A percentile compares a stretch with the other conserved stretches of the same genome.
These are phyloP conservation scores for Caradrina clavipalpis DNA, from an alignment of 2,888 invertebrate species.

Conservation along the genomic window DNA sequence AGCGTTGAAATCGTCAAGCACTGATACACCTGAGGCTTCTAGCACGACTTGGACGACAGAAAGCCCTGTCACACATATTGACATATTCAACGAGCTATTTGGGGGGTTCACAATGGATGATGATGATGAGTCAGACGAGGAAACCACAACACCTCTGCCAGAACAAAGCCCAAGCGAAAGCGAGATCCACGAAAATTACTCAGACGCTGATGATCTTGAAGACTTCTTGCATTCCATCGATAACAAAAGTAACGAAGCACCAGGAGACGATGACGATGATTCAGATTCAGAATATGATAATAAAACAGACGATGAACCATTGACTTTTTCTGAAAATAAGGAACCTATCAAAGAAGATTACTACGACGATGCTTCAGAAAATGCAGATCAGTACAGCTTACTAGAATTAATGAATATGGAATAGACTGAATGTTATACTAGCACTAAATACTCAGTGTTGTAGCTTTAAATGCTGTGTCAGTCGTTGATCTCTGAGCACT, in stretches of 20 bases:
- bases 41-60: constrained; percentile 67
- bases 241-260: constrained; percentile 68
- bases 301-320: not conserved
- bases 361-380: constrained; percentile 70
- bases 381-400: constrained; percentile 77
- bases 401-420: constrained; percentile 87
- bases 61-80: constrained; percentile 66
- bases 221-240: constrained; percentile 80
- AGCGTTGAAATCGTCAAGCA: constrained; percentile 48
- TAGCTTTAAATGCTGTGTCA: constrained; percentile 69
- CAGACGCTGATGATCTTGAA: constrained; percentile 80
- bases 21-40: constrained; percentile 44
- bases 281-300: not conserved
- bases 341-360: constrained; percentile 68
- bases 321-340: not conserved
- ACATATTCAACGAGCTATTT: constrained; percentile 80
- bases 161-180: constrained; percentile 74
- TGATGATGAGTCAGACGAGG: constrained; percentile 58
- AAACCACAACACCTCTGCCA: constrained; percentile 41
- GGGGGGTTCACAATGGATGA: constrained; percentile 77
- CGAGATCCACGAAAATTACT: constrained; percentile 73
- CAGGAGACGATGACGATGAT: constrained; percentile 46
- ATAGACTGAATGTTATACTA: constrained; percentile 78
- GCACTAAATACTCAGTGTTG: constrained; percentile 67
- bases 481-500: constrained; percentile 68